Percentiles rank a stretch among this genome's conserved stretches.
Conservation (phyloP, 2,113 vertebrate genomes). For the Nycticebus coucang region DNA sequence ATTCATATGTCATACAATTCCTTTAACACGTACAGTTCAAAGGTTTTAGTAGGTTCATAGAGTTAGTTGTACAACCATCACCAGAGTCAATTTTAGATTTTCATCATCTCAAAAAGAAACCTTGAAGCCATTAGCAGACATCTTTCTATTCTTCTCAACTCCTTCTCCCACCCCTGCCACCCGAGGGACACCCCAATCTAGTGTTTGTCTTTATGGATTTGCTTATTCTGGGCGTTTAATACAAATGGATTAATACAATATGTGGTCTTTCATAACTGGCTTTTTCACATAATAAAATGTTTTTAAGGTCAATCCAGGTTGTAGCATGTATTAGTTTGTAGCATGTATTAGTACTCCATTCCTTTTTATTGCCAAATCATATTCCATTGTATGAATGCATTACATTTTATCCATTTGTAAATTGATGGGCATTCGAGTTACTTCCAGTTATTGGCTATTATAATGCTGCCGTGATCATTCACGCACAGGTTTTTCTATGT, state of each 20-base stretch:
- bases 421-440: not conserved
- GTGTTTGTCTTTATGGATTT: slow-evolving; percentile 1
- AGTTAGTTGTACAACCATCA: not conserved
- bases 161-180: not conserved
- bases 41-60: slow-evolving; percentile 30
- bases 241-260: not conserved
- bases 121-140: not conserved
- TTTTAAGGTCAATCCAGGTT: not conserved
- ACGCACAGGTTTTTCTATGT: not conserved
- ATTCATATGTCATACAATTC: not conserved
- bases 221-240: not conserved
- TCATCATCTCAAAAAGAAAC: not conserved
- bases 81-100: slow-evolving; percentile 13
- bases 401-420: not conserved
- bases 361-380: slow-evolving; percentile 15
- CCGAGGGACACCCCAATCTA: not conserved
- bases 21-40: not conserved
- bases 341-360: not conserved
- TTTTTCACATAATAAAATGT: not conserved
- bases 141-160: not conserved
- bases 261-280: no score
- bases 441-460: not conserved
- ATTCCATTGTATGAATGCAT: not conserved
- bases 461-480: not conserved
- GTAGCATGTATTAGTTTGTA: not conserved